Percentiles rank a stretch among this genome's conserved stretches.
phyloP scores from a whole-genome alignment of 2,113 vertebrate species.

The Etheostoma cragini region DNA sequence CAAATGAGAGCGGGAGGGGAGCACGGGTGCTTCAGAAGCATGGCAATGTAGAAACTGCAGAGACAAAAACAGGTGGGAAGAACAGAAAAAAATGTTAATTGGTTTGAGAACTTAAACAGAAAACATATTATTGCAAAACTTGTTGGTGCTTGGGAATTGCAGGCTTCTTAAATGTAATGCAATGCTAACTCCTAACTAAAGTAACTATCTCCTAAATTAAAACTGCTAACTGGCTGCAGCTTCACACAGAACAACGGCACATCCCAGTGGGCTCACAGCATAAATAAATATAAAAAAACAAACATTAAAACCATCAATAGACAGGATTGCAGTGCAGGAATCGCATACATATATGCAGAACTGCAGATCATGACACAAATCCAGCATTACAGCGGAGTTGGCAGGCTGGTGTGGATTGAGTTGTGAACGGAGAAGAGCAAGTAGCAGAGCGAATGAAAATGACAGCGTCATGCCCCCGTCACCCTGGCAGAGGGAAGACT shows the following conservation, averaged over 20 bases:
- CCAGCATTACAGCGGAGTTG: constrained; percentile 3
- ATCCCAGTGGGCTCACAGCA: too few relatives aligned
- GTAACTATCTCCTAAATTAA: too few relatives aligned
- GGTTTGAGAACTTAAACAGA: neutral
- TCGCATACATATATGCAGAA: neutral
- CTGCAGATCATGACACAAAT: constrained; percentile 19
- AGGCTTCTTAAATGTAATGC: neutral
- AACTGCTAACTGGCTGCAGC: neutral
- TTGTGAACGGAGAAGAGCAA: constrained; percentile 41
- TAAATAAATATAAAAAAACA: neutral
- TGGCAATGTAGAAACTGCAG: neutral
- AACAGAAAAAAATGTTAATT: neutral
- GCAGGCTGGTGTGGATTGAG: constrained; percentile 42
- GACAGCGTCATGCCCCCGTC: constrained; percentile 61
- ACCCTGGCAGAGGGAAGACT: constrained; percentile 50
- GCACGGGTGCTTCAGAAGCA: neutral
- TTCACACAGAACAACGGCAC: neutral
- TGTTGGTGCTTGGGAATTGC: neutral
- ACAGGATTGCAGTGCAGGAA: neutral
- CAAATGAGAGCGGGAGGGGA: constrained; percentile 13
- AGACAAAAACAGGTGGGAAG: neutral
- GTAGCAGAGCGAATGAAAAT: constrained; percentile 59
- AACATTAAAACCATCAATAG: neutral
- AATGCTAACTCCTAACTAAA: too few relatives aligned
- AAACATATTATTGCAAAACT: neutral